These are phyloP conservation scores for Diloba caeruleocephala DNA, from an alignment of 2,888 invertebrate species.

Conservation along the genomic window DNA sequence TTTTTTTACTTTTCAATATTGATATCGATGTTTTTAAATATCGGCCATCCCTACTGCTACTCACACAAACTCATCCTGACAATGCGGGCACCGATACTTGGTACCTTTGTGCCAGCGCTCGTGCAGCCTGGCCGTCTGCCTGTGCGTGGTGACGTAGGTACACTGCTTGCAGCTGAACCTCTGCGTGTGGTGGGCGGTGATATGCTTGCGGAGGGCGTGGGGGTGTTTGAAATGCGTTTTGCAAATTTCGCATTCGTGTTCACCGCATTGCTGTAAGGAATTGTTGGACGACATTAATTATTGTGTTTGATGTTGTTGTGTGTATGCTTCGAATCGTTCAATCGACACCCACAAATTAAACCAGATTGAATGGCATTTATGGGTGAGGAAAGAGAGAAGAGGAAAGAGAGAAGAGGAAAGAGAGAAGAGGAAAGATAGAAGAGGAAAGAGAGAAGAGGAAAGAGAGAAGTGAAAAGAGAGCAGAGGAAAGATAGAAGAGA, in stretches of 20 bases:
- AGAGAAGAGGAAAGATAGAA: too few species aligned
- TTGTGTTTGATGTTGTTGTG: too few species aligned
- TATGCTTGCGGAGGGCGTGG: slow-evolving; percentile 78
- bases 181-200: slow-evolving; percentile 83
- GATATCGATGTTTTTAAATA: too few species aligned
- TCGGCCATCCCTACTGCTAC: slow-evolving; percentile 44
- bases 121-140: slow-evolving; percentile 78
- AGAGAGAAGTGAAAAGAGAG: too few species aligned
- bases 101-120: slow-evolving; percentile 84
- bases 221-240: slow-evolving; percentile 79
- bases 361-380: too few species aligned
- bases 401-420: too few species aligned
- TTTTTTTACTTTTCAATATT: too few species aligned
- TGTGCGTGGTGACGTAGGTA: slow-evolving; percentile 76
- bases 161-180: slow-evolving; percentile 81
- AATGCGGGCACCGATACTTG: slow-evolving; percentile 79
- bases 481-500: too few species aligned
- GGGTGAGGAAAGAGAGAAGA: too few species aligned
- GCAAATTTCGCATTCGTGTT: slow-evolving; percentile 77
- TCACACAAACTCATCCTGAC: slow-evolving; percentile 79
- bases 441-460: too few species aligned
- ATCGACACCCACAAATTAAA: too few species aligned
- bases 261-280: slow-evolving; percentile 74
- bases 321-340: too few species aligned
- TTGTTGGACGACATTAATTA: neutral